phyloP scores from a whole-genome alignment of 2,113 vertebrate species.

The Cyprinus carpio region DNA sequence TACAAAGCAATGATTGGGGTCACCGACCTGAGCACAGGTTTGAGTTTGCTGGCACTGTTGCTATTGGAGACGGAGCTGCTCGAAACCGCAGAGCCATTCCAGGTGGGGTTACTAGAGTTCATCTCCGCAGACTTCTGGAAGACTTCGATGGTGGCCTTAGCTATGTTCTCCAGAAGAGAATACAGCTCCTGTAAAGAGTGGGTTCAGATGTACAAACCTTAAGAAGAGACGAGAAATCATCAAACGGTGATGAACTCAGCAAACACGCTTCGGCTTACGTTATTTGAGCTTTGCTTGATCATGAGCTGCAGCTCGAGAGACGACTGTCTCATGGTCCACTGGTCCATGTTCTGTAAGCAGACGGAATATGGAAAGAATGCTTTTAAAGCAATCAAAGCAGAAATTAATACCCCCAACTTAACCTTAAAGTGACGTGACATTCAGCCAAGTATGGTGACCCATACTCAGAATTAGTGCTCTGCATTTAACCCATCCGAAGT shows the following conservation, averaged over 20 bases:
- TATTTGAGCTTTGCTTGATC: conserved; percentile 97
- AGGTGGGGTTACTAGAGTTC: conserved; percentile 83
- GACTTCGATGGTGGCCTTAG: conserved; percentile 97
- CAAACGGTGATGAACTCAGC: neutral
- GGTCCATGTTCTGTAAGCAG: conserved; percentile 90
- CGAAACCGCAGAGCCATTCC: conserved; percentile 76
- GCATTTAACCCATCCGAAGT: too few species aligned
- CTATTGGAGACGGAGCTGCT: conserved; percentile 81
- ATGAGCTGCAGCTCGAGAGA: conserved; percentile 97
- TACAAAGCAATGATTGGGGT: conserved; percentile 11
- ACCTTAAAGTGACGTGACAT: too few species aligned
- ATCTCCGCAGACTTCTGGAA: conserved; percentile 98
- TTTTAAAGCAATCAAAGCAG: neutral
- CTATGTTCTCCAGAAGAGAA: conserved; percentile 95
- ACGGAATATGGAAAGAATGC: conserved; percentile 8
- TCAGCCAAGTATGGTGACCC: too few species aligned
- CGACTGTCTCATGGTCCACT: conserved; percentile 99
- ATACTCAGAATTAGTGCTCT: too few species aligned
- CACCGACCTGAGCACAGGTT: conserved; percentile 91
- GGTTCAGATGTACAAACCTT: neutral
- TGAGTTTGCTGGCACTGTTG: conserved; percentile 83
- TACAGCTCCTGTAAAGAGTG: conserved; percentile 85
- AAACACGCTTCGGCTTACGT: conserved; percentile 71
- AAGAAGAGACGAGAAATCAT: neutral
- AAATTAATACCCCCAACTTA: neutral